Evolutionary conservation across 2,888 invertebrate genomes (phyloP).

Genomic region (Idaea dimidiata): DNA sequence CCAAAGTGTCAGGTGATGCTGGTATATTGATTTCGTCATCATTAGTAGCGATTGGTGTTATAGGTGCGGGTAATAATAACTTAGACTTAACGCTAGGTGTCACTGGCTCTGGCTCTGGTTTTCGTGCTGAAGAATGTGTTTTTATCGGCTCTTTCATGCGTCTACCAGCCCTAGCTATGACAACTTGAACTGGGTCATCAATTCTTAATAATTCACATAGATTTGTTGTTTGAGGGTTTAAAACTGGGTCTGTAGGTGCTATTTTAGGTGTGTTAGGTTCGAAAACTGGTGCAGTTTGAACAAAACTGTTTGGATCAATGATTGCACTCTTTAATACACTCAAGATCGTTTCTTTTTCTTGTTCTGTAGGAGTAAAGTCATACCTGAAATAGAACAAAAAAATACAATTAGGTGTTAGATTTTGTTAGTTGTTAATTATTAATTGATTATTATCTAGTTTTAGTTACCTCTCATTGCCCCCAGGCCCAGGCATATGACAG

Average conservation of each 20-base stretch:
- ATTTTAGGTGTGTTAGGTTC: constrained; percentile 57
- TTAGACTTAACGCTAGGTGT: constrained; percentile 49
- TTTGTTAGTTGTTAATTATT: neutral
- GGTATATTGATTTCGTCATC: constrained; percentile 40
- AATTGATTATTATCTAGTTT: neutral
- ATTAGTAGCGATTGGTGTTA: constrained; percentile 48
- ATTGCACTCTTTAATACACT: constrained; percentile 84
- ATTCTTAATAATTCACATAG: constrained; percentile 86
- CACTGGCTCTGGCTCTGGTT: constrained; percentile 21
- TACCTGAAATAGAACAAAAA: constrained; percentile 72
- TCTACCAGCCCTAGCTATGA: constrained; percentile 77
- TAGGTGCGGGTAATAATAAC: constrained; percentile 61
- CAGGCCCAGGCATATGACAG: constrained; percentile 91
- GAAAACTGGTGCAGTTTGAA: constrained; percentile 85
- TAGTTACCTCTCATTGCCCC: constrained; percentile 83
- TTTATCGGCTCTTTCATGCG: constrained; percentile 48
- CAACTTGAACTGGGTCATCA: constrained; percentile 88
- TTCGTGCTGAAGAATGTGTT: constrained; percentile 6
- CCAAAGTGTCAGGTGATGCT: constrained; percentile 36
- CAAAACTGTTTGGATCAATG: constrained; percentile 89
- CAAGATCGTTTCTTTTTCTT: constrained; percentile 85
- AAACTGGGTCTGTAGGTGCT: constrained; percentile 71
- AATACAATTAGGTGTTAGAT: constrained; percentile 1
- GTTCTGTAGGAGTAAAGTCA: constrained; percentile 86
- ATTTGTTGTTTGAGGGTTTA: constrained; percentile 85